Evolutionary conservation across 2,113 vertebrate species (phyloP), one percentile per base, ranked within the genome.

Genomic region (Callocephalon fimbriatum): DNA sequence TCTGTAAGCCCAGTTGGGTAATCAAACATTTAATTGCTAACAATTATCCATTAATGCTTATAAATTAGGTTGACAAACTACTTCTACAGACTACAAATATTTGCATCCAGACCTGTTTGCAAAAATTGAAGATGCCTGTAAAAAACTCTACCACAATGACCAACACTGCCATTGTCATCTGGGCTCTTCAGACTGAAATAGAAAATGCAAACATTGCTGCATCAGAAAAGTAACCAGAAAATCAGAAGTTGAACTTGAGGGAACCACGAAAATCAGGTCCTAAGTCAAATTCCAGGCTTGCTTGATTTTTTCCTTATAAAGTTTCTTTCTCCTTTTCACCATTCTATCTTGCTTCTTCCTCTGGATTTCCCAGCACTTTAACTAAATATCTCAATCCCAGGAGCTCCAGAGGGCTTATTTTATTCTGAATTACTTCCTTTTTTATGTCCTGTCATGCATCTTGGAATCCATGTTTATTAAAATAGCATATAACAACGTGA

Each of bases 21-120:
- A 96, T 95, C 95, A 97, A 92, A 94, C 88, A 87, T 97, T 94
- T 93, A 96, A 95, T 95, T 96, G 90, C 95, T 96, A 95, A 88
- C 93, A 97, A 95, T 96, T 96, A 95, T 82, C 93, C 93, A 93
- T 95, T 97, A 94, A 95, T 91, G 81, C 90, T 95, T 94, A 96
- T 96, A 96, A 96, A 97, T 96, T 88, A 96, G 40, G 90, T 94
- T 95, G 85, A 90, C 92, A 88, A 91, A 90, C 84, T 82, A 40
- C 81, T 95, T 85, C 86, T 89, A 40, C 61, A 81, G 91, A 93
- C 47, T 94, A 91, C 84, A 93, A 96, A 95, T 91, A 96, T 95
- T 96, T 97, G 79, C 86, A 90, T 90, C 67, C 61, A 89, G 61
- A 15, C 76, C 84, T 58, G 48, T 27, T 58, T 93, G 83, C 66